A percentile compares a stretch with the other conserved stretches of the same genome.
These are phyloP conservation scores for Corythaeola cristata DNA, from an alignment of 2,113 vertebrate species.

Conservation along the genomic window DNA sequence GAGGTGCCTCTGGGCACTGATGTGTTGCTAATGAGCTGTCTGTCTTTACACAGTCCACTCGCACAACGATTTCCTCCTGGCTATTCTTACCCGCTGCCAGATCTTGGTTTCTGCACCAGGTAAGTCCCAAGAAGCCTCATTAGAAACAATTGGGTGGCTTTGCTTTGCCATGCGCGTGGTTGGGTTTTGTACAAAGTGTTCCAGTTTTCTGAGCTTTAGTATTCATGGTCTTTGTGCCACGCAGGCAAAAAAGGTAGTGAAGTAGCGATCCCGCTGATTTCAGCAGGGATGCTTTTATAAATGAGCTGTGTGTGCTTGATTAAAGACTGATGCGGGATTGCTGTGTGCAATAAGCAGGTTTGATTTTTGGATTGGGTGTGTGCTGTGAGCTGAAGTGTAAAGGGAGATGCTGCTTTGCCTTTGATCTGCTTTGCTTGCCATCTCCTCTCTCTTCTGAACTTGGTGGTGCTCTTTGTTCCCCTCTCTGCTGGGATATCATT, in stretches of 20 bases:
- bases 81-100: slow-evolving; percentile 96
- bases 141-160: not conserved
- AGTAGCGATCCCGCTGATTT: not conserved
- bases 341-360: not conserved
- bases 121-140: slow-evolving; percentile 29
- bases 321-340: not conserved
- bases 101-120: slow-evolving; percentile 96
- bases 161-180: accelerated
- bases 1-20: not conserved
- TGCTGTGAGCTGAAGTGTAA: not conserved
- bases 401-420: not conserved
- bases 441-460: not conserved
- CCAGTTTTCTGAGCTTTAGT: not conserved
- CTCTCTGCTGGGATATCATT: not conserved
- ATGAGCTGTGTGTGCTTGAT: not conserved
- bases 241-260: not conserved
- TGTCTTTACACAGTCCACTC: slow-evolving; percentile 83
- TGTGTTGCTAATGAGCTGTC: not conserved
- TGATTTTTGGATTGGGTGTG: not conserved
- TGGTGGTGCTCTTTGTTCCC: not conserved
- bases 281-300: not conserved
- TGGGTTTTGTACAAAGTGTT: not conserved
- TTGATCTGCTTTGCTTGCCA: not conserved
- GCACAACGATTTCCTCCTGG: slow-evolving; percentile 97
- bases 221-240: accelerated